Percentiles rank a stretch among this genome's conserved stretches.
These are phyloP conservation scores for Picus viridis DNA, from an alignment of 2,797 vertebrate species.

Conservation along the genomic window DNA sequence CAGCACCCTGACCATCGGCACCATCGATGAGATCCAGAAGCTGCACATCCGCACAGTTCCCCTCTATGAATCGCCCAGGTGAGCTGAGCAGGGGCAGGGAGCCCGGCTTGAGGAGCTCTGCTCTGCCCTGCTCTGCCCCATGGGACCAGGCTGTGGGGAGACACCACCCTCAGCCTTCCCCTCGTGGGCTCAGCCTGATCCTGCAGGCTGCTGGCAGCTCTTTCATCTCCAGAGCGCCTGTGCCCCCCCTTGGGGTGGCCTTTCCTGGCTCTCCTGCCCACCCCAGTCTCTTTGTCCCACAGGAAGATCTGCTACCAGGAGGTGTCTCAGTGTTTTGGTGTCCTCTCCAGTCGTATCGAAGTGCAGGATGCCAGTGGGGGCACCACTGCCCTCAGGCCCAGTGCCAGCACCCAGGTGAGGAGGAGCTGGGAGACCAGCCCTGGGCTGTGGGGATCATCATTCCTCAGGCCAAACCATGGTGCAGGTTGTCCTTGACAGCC, in stretches of 20 bases:
- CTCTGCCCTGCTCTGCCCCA: fast-evolving
- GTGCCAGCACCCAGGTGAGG: slow-evolving; percentile 97
- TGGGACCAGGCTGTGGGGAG: fast-evolving
- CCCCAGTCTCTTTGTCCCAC: not conserved
- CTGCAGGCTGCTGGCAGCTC: not conserved
- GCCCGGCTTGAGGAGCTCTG: too few species aligned
- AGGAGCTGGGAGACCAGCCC: not conserved
- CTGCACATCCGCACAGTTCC: slow-evolving; percentile 98
- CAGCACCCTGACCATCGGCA: slow-evolving; percentile 97
- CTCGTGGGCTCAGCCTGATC: not conserved
- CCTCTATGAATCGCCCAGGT: slow-evolving; percentile 97
- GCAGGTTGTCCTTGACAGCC: not conserved
- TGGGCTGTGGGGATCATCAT: not conserved
- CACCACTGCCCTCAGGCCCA: slow-evolving; percentile 91
- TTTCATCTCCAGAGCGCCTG: not conserved
- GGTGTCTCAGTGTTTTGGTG: slow-evolving; percentile 96
- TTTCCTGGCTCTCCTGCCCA: not conserved
- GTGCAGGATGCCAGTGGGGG: slow-evolving; percentile 95
- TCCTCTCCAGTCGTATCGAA: slow-evolving; percentile 95
- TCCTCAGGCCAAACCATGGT: not conserved
- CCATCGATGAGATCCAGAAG: slow-evolving; percentile 98
- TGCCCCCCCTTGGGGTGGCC: not conserved
- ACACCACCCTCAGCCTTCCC: fast-evolving
- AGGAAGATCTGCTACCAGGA: slow-evolving; percentile 99
- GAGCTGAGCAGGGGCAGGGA: slow-evolving; percentile 62